phyloP scores from a whole-genome alignment of 2,797 vertebrate genomes.

The Steatocranus sp. region DNA sequence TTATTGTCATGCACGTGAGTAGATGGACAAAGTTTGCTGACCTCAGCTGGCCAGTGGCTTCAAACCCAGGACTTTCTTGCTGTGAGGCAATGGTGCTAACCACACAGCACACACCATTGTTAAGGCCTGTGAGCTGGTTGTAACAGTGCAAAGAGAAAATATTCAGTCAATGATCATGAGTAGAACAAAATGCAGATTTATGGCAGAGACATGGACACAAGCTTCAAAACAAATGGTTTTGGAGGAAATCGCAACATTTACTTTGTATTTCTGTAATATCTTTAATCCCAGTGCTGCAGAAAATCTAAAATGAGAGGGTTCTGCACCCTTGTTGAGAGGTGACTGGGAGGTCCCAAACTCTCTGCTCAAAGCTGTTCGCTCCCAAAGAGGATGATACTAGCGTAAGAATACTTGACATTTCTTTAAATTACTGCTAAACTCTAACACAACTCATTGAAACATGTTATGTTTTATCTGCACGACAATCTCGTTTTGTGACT shows the following conservation, averaged over 20 bases:
- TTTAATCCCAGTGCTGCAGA: background rate
- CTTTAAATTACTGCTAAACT: background rate
- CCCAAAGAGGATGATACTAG: rapidly evolving
- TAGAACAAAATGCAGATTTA: background rate
- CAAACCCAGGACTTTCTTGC: background rate
- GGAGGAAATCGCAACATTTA: background rate
- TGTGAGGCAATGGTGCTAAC: background rate
- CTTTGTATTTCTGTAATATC: background rate
- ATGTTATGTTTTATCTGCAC: background rate
- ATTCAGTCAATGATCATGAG: background rate
- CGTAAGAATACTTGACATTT: rapidly evolving
- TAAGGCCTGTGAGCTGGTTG: background rate
- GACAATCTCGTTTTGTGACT: rapidly evolving
- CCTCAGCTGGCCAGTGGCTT: background rate
- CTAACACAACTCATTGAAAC: background rate
- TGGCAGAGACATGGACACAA: background rate
- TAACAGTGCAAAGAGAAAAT: background rate
- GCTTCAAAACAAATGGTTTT: background rate
- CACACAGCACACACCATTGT: background rate
- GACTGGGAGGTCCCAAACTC: background rate
- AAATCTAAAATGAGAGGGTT: background rate
- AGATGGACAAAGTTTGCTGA: background rate
- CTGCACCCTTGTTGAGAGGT: background rate
- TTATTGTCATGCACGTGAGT: background rate
- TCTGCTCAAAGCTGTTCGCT: background rate